Evolutionary conservation across 2,888 invertebrate species (phyloP), one percentile per base, ranked within the genome.

Genomic region (Dasypolia templi): DNA sequence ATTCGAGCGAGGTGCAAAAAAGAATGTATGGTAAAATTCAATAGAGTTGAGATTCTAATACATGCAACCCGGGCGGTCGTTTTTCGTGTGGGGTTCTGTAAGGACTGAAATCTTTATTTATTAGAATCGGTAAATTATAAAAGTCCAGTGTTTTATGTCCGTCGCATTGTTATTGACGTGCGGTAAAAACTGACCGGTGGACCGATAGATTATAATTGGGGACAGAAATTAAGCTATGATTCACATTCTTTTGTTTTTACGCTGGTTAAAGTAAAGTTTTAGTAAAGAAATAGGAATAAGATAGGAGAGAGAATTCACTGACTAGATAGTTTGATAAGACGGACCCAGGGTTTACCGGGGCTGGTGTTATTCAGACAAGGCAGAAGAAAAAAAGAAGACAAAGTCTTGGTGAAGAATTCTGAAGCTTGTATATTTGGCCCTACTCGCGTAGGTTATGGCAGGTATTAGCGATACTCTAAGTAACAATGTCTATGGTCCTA

Each of bases 31-130:
- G 89, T 93, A 94, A 95, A 94, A 94, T 92, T 93, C 94, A 94
- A 95, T 95, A 95, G 94, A 94, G 91, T 93, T 91, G 89, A 92
- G 90, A 94, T 94, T 94, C 93, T 93, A 94, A 95, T 95, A 90
- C 89, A 93, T 90, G 89, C 95, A 91, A 92, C 92, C 92, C 94
- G 94, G 96, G 96, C 94, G 96, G 96, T 95, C 95, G 91, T 96
- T 96, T 96, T 96, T 95, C 90, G 91, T 90, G 86, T 87, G 87
- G 85, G 89, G 86, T 89, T 91, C 91, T 91, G 91, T 92, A 93
- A 91, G 90, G 91, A 89, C 93, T 93, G 89, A 95, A 95, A 96
- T 95, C 96, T 95, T 96, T 96, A 96, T 96, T 95, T 96, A 96
- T 96, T 95, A 95, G 95, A 93, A 93, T 92, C 93, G 90, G 93